Conservation (phyloP, 2,888 invertebrate species). For the Scrobipalpa atriplicella region DNA sequence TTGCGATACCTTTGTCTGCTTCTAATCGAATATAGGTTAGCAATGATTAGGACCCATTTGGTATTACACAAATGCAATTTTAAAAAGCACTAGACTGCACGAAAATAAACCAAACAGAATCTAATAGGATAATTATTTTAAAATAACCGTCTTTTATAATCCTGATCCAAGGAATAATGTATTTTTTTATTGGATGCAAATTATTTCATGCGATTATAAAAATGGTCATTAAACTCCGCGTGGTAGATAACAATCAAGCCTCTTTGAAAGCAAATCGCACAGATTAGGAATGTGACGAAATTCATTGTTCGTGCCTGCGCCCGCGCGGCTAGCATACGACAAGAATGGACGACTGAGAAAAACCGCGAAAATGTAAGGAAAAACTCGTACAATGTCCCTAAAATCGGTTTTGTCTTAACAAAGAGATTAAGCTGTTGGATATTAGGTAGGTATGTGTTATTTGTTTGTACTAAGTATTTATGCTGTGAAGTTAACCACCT, state of each 20-base stretch:
- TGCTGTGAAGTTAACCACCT: no score
- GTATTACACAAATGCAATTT: no score
- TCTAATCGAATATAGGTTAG: not conserved
- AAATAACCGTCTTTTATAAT: no score
- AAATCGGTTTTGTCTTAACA: not conserved
- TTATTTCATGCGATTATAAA: not conserved
- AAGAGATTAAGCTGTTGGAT: conserved; percentile 8
- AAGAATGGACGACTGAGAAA: conserved; percentile 2
- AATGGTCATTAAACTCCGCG: conserved; percentile 1
- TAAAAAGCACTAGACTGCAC: no score
- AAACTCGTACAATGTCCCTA: conserved; percentile 20
- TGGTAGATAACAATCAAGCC: not conserved
- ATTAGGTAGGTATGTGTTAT: not conserved
- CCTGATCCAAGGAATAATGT: no score
- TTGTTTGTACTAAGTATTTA: not conserved
- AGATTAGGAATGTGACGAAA: conserved; percentile 21
- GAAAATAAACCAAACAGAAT: no score
- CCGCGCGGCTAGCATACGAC: not conserved
- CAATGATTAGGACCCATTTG: no score
- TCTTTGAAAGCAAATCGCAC: conserved; percentile 12
- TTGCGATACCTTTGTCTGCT: conserved; percentile 22
- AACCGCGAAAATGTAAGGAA: conserved; percentile 8
- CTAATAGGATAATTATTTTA: no score
- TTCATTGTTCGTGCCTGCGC: conserved; percentile 19
- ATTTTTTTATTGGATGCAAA: not conserved